These are phyloP conservation scores for Hypocryptadius cinnamomeus DNA, from an alignment of 2,113 vertebrate genomes.

Conservation along the genomic window DNA sequence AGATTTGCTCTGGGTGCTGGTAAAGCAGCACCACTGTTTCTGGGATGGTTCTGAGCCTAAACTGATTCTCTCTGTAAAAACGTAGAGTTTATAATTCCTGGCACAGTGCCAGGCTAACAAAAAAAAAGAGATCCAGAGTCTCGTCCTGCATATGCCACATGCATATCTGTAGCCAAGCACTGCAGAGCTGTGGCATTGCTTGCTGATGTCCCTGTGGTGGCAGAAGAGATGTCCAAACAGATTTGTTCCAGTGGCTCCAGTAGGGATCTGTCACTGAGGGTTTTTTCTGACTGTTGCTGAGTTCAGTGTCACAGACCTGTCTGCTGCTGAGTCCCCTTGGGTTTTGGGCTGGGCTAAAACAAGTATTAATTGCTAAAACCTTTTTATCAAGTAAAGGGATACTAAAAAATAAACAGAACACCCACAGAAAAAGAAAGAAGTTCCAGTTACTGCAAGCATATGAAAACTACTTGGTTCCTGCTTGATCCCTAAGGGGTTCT, in stretches of 20 bases:
- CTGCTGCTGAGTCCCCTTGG: not conserved
- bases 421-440: not conserved
- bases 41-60: not conserved
- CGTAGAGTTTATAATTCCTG: accelerated
- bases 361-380: not conserved
- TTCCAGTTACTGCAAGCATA: not conserved
- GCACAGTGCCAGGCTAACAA: not conserved
- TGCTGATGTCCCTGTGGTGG: accelerated
- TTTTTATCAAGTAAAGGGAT: not conserved
- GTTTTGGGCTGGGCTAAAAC: not conserved
- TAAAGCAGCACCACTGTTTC: not conserved
- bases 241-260: not conserved
- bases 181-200: not conserved
- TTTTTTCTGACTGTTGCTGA: not conserved
- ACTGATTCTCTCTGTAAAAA: not conserved
- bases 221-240: not conserved
- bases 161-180: not conserved
- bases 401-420: not conserved
- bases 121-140: not conserved
- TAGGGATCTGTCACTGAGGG: not conserved
- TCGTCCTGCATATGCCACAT: not conserved
- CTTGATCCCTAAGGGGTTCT: not conserved
- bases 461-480: not conserved
- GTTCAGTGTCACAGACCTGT: not conserved
- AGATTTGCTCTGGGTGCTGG: not conserved